Percentiles rank a stretch among this genome's conserved stretches.
Conservation (phyloP, 2,113 vertebrate genomes). For the Brachirus orientalis region DNA sequence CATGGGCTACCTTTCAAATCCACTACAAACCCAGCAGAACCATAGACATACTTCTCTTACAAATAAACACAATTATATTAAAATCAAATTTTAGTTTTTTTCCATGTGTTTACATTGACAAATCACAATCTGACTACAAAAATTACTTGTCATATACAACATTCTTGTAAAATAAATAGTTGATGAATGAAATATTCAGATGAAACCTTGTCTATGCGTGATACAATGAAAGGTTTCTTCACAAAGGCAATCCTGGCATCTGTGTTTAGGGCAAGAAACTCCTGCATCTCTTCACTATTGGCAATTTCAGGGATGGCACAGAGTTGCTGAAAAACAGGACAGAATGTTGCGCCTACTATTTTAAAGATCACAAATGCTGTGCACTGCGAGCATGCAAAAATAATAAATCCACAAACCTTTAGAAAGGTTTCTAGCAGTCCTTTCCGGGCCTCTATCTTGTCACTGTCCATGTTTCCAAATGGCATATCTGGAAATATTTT, state of each 20-base stretch:
- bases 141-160: background rate
- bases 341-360: background rate
- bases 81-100: background rate
- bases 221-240: conserved; percentile 94
- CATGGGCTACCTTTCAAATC: background rate
- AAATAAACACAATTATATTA: background rate
- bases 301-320: conserved; percentile 91
- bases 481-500: conserved; percentile 98
- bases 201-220: conserved; percentile 94
- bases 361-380: background rate
- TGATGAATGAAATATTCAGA: background rate
- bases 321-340: conserved; percentile 84
- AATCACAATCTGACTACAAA: background rate
- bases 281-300: conserved; percentile 95
- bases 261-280: conserved; percentile 96
- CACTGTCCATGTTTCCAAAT: conserved; percentile 98
- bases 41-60: background rate
- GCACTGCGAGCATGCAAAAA: background rate
- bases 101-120: background rate
- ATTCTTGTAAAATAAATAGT: background rate
- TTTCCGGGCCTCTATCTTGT: conserved; percentile 96
- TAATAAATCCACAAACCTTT: conserved; percentile 80
- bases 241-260: conserved; percentile 96
- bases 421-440: conserved; percentile 93
- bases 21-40: background rate